A percentile compares a stretch with the other conserved stretches of the same genome.
Conservation (phyloP, 1,140 invertebrate species). For the Phenacoccus solenopsis region DNA sequence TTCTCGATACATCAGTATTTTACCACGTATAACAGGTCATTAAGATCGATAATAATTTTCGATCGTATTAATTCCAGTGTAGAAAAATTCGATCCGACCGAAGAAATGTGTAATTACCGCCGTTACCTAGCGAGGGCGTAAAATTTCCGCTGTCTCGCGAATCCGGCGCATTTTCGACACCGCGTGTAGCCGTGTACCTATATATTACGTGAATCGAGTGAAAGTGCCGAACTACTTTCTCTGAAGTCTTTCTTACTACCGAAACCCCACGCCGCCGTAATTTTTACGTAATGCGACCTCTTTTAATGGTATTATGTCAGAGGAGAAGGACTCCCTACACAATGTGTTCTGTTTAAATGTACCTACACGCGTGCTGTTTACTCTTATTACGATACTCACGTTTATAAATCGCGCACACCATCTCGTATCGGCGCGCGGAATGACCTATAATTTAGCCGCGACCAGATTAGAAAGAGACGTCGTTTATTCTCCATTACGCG, state of each 20-base stretch:
- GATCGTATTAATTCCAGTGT: too few species aligned
- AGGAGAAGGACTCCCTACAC: not conserved
- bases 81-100: too few species aligned
- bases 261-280: slow-evolving; percentile 3
- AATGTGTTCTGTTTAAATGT: slow-evolving; percentile 5
- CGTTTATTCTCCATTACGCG: not conserved
- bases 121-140: too few species aligned
- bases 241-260: slow-evolving; percentile 12
- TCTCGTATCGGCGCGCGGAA: not conserved
- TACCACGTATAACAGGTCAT: too few species aligned
- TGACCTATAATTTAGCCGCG: not conserved
- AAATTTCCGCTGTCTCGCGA: too few species aligned
- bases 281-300: slow-evolving; percentile 17
- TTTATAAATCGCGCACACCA: not conserved
- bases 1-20: not conserved
- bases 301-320: slow-evolving; percentile 16
- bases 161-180: slow-evolving; percentile 9
- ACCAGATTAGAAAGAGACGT: not conserved
- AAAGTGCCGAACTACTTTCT: slow-evolving; percentile 16
- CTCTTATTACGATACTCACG: slow-evolving; percentile 1
- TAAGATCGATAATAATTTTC: too few species aligned
- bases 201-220: slow-evolving; percentile 13
- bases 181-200: slow-evolving; percentile 5
- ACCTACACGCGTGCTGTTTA: not conserved
- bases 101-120: too few species aligned